These are phyloP conservation scores for Mormyrus iriodes DNA, from an alignment of 2,113 vertebrate species.

Conservation along the genomic window DNA sequence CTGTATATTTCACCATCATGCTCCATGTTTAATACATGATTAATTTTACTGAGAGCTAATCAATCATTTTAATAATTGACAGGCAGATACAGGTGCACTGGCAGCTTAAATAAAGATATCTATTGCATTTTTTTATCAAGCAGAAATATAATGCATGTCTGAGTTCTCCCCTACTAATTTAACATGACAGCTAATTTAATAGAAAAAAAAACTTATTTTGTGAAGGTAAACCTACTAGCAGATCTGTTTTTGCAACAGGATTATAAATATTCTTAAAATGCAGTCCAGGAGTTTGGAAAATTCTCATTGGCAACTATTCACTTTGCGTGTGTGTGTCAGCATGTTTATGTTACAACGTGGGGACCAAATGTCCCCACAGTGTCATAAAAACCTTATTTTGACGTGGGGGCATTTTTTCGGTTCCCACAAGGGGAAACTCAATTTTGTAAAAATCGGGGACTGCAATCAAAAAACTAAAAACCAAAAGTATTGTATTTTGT, in stretches of 20 bases:
- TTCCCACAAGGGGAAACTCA: too few relatives aligned
- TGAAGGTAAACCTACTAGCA: background rate
- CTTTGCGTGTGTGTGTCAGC: too few relatives aligned
- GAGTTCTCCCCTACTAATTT: background rate
- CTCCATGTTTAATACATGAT: background rate
- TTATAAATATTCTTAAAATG: background rate
- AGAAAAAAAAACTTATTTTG: background rate
- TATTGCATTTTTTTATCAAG: background rate
- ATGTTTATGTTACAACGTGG: background rate
- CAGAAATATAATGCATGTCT: background rate
- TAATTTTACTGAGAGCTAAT: background rate
- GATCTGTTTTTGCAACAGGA: background rate
- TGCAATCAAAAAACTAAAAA: background rate
- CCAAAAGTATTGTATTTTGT: background rate
- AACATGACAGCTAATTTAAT: background rate
- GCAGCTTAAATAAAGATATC: background rate
- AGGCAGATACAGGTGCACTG: background rate
- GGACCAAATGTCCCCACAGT: background rate
- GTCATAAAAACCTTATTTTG: too few relatives aligned
- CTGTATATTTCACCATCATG: background rate
- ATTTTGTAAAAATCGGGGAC: background rate
- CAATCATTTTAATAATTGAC: constrained; percentile 10
- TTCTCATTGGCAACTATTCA: too few relatives aligned
- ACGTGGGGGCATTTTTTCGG: too few relatives aligned
- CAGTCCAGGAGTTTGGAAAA: too few relatives aligned